phyloP scores from a whole-genome alignment of 2,113 vertebrate genomes.

The Passer montanus region DNA sequence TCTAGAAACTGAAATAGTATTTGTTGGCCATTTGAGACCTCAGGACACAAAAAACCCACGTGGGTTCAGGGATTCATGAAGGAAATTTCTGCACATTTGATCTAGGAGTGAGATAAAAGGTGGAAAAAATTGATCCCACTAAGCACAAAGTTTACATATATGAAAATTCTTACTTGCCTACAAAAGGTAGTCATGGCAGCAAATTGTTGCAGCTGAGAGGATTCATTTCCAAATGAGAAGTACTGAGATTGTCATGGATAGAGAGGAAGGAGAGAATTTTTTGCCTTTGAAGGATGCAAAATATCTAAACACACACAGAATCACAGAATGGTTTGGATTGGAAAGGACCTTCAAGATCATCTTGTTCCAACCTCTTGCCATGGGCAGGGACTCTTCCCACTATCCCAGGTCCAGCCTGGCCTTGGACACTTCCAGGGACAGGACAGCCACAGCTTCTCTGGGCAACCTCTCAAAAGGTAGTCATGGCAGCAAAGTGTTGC shows the following conservation, averaged over 20 bases:
- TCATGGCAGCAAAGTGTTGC: too few species aligned
- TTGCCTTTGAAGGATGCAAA: background rate
- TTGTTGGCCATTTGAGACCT: background rate
- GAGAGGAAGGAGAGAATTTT: background rate
- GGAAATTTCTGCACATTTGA: background rate
- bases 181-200: rapidly evolving
- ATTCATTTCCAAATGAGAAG: background rate
- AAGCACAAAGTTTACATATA: background rate
- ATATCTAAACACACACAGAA: background rate
- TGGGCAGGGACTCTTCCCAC: background rate
- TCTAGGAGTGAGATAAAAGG: background rate
- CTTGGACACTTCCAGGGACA: background rate
- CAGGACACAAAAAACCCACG: rapidly evolving
- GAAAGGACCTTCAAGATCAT: background rate
- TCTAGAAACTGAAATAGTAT: background rate
- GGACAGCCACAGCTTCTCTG: background rate
- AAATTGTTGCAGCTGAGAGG: background rate
- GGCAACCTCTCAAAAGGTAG: too few species aligned
- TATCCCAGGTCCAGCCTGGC: background rate
- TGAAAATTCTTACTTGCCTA: background rate
- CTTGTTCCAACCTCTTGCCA: background rate
- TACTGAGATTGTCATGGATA: too few species aligned
- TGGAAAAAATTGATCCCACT: background rate
- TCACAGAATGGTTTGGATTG: background rate
- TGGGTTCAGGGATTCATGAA: background rate